Percentiles rank a stretch among this genome's conserved stretches.
Conservation (phyloP, 92 coral and sea anemone species). For the Meandrina meandrites region DNA sequence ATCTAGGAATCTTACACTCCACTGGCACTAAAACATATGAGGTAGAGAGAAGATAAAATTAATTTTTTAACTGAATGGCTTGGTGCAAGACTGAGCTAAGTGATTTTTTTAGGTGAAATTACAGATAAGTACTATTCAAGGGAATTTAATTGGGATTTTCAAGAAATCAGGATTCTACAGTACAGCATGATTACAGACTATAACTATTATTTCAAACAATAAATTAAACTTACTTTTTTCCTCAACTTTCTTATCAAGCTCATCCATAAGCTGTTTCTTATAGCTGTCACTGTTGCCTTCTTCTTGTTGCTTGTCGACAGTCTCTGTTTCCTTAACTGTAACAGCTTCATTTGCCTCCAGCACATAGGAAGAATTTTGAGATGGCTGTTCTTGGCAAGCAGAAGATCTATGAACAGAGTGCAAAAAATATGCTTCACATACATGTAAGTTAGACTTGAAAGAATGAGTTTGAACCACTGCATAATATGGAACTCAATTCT, state of each 20-base stretch:
- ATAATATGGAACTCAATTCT: too few relatives aligned
- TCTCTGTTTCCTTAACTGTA: background rate
- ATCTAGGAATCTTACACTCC: slow-evolving; percentile 80
- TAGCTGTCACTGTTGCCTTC: slow-evolving; percentile 9
- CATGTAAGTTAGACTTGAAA: too few relatives aligned
- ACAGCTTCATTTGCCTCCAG: background rate
- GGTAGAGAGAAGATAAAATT: background rate
- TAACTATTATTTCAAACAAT: too few relatives aligned
- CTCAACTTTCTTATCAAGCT: slow-evolving; percentile 80
- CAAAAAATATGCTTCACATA: too few relatives aligned
- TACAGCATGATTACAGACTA: too few relatives aligned
- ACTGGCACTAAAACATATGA: slow-evolving; percentile 27
- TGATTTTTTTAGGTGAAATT: too few relatives aligned
- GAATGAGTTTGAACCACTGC: too few relatives aligned
- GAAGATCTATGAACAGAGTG: slow-evolving; percentile 8
- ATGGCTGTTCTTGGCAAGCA: background rate
- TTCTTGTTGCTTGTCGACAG: background rate
- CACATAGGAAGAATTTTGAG: background rate
- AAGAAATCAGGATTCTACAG: too few relatives aligned
- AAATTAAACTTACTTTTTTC: slow-evolving; percentile 70
- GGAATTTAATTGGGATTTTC: too few relatives aligned
- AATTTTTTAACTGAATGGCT: too few relatives aligned
- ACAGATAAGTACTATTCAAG: too few relatives aligned
- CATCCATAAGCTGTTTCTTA: slow-evolving; percentile 67
- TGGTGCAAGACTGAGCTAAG: too few relatives aligned